Percentiles rank a stretch among this genome's conserved stretches.
Evolutionary conservation across 2,113 vertebrate species (phyloP).

Genomic region (Neoarius graeffei): DNA sequence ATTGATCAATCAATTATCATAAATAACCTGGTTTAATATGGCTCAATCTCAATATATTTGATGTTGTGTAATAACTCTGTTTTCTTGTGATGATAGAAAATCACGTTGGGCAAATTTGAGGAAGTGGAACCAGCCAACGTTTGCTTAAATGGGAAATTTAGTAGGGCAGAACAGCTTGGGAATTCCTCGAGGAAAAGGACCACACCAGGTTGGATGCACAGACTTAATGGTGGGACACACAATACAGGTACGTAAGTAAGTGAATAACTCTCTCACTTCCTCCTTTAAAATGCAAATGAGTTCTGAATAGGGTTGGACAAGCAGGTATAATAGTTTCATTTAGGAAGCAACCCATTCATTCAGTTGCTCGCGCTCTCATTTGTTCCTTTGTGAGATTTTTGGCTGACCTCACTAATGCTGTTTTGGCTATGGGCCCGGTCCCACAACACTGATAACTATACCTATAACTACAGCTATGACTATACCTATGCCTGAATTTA

Average conservation of each 20-base stretch:
- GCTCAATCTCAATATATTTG: not conserved
- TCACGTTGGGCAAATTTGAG: conserved; percentile 49
- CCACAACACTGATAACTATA: no score
- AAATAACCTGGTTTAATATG: not conserved
- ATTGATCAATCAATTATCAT: not conserved
- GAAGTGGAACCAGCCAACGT: conserved; percentile 29
- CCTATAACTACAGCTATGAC: no score
- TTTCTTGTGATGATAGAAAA: not conserved
- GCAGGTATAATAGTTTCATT: not conserved
- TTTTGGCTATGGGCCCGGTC: no score
- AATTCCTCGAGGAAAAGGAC: conserved; percentile 85
- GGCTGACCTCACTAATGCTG: not conserved
- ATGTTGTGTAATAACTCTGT: not conserved
- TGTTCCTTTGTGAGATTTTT: not conserved
- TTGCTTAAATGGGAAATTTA: conserved; percentile 70
- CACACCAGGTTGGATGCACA: conserved; percentile 82
- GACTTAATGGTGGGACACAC: conserved; percentile 88
- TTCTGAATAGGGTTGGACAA: not conserved
- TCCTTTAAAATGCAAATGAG: not conserved
- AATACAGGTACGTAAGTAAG: conserved; percentile 78
- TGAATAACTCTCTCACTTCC: not conserved
- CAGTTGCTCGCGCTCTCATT: not conserved
- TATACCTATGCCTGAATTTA: no score
- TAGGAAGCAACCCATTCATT: not conserved
- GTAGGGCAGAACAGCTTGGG: conserved; percentile 63